A percentile compares a stretch with the other conserved stretches of the same genome.
Conservation (phyloP, 2,113 vertebrate species). For the Vidua macroura region DNA sequence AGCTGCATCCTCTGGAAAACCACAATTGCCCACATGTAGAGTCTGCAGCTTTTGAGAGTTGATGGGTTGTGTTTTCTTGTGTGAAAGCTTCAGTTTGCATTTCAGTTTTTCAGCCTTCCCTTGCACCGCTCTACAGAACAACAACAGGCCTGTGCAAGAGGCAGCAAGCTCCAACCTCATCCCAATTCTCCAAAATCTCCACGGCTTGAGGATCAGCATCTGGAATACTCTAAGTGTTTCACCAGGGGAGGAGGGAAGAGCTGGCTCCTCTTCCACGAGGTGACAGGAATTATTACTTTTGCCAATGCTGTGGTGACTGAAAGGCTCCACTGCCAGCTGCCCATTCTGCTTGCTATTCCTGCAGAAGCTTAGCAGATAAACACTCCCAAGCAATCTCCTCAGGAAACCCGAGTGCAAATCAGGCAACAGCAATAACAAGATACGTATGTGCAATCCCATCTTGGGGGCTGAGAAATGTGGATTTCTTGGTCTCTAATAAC, state of each 20-base stretch:
- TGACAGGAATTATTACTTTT: not conserved
- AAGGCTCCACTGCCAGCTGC: not conserved
- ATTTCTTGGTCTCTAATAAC: not conserved
- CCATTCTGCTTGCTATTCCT: not conserved
- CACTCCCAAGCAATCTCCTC: not conserved
- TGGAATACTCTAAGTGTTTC: not conserved
- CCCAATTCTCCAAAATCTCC: not conserved
- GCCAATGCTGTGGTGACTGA: not conserved
- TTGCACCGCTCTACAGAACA: not conserved
- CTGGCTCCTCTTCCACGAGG: not conserved
- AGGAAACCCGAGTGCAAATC: not conserved
- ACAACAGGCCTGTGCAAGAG: not conserved
- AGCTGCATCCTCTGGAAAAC: not conserved
- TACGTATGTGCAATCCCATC: not conserved
- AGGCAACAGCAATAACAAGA: not conserved
- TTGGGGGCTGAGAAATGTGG: not conserved
- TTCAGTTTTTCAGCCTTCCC: not conserved
- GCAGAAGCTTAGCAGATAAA: not conserved
- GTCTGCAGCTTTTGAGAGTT: not conserved
- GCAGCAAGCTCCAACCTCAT: not conserved
- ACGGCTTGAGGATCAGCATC: fast-evolving
- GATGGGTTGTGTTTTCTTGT: not conserved
- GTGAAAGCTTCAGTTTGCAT: not conserved
- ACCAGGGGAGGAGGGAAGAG: not conserved
- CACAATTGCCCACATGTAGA: fast-evolving